These are phyloP conservation scores for Acanthisitta chloris DNA, from an alignment of 2,113 vertebrate species.

Conservation along the genomic window DNA sequence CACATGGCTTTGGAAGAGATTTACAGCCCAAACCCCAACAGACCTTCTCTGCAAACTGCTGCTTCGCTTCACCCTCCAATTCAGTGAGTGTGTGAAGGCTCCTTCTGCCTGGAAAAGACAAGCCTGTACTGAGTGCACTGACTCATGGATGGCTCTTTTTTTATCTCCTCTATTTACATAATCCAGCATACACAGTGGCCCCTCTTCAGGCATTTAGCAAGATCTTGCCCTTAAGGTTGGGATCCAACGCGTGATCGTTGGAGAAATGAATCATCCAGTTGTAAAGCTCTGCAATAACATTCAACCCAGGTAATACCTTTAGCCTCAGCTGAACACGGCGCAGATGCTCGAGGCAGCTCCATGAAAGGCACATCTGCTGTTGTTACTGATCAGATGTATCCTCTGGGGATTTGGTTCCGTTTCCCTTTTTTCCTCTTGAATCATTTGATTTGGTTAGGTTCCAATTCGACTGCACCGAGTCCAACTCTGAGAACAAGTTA, in stretches of 20 bases:
- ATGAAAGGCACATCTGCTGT: not conserved
- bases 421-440: slow-evolving; percentile 21
- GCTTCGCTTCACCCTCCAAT: not conserved
- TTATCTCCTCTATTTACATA: not conserved
- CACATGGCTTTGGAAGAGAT: not conserved
- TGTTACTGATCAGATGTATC: not conserved
- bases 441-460: slow-evolving; percentile 1
- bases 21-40: not conserved
- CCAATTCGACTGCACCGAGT: not conserved
- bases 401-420: not conserved
- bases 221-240: not conserved
- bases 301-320: not conserved
- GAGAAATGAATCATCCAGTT: not conserved
- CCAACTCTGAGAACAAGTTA: slow-evolving; percentile 20
- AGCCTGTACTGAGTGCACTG: slow-evolving; percentile 1
- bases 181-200: not conserved
- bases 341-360: not conserved
- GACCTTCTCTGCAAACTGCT: not conserved
- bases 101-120: slow-evolving; percentile 6
- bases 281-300: not conserved
- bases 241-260: not conserved
- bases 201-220: not conserved
- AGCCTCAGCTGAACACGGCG: not conserved
- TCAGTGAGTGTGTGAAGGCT: not conserved
- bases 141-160: not conserved